A percentile compares a stretch with the other conserved stretches of the same genome.
Evolutionary conservation across 2,888 invertebrate species (phyloP).

Genomic region (Oeneis ivallda): DNA sequence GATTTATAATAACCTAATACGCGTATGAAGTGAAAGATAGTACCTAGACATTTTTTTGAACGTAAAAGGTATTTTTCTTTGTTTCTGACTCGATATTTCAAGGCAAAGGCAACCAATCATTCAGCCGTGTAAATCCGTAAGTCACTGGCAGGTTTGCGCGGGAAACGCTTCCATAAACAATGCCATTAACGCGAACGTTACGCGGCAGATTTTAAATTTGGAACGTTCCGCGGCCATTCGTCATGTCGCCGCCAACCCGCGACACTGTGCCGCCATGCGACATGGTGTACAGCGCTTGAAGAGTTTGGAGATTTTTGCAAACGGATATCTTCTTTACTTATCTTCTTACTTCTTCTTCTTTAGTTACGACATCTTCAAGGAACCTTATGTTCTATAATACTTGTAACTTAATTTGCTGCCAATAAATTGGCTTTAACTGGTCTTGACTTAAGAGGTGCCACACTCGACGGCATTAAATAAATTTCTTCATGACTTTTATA

Average conservation of each 20-base stretch:
- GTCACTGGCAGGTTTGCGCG: slow-evolving; percentile 68
- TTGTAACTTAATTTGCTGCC: too few relatives aligned
- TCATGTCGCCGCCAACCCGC: slow-evolving; percentile 76
- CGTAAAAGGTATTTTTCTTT: background rate
- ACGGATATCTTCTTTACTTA: background rate
- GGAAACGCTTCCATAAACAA: slow-evolving; percentile 75
- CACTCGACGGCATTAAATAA: background rate
- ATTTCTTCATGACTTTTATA: background rate
- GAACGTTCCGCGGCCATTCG: slow-evolving; percentile 75
- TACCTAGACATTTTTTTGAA: too few relatives aligned
- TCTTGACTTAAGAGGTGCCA: background rate
- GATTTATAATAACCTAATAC: too few relatives aligned
- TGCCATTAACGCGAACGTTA: slow-evolving; percentile 78
- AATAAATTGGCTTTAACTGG: too few relatives aligned
- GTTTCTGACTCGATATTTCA: slow-evolving; percentile 40
- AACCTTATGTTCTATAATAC: too few relatives aligned
- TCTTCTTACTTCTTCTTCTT: too few relatives aligned
- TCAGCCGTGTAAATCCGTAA: slow-evolving; percentile 64
- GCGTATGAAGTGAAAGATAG: too few relatives aligned
- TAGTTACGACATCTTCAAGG: too few relatives aligned
- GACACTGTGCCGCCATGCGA: slow-evolving; percentile 63
- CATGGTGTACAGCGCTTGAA: slow-evolving; percentile 40
- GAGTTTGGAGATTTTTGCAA: slow-evolving; percentile 56
- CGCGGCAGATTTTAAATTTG: slow-evolving; percentile 81
- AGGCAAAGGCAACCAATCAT: slow-evolving; percentile 54